A percentile compares a stretch with the other conserved stretches of the same genome.
Evolutionary conservation across 2,113 vertebrate genomes (phyloP).

Genomic region (Gymnogyps californianus): DNA sequence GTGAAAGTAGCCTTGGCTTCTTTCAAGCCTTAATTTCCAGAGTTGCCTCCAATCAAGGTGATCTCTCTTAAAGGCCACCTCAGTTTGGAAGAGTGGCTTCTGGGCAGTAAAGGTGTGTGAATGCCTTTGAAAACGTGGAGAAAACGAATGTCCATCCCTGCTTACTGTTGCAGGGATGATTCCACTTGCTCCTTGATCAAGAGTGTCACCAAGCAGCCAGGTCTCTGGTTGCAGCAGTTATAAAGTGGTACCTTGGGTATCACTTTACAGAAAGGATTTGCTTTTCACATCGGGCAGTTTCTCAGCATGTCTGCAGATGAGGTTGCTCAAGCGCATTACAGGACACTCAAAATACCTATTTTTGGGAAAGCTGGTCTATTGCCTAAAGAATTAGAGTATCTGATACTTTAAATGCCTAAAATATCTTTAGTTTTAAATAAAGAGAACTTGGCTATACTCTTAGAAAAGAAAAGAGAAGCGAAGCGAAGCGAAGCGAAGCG

Average conservation of each 20-base stretch:
- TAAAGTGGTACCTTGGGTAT: rapidly evolving
- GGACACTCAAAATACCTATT: background rate
- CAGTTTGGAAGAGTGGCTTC: background rate
- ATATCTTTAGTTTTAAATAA: background rate
- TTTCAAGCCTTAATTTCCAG: background rate
- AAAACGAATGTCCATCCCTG: background rate
- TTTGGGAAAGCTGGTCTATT: background rate
- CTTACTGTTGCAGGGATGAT: background rate
- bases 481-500: background rate
- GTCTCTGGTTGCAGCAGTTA: background rate
- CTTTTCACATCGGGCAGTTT: background rate
- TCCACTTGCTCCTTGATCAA: rapidly evolving
- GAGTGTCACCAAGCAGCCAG: background rate
- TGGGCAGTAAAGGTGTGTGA: background rate
- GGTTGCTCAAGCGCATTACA: background rate
- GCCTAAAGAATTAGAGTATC: background rate
- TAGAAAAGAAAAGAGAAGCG: background rate
- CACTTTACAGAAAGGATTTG: background rate
- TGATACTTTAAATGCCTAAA: background rate
- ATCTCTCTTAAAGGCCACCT: background rate
- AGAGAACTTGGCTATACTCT: background rate
- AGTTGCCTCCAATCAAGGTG: background rate
- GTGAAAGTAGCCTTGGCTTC: background rate
- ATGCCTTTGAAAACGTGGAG: background rate
- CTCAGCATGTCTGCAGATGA: background rate